Conservation (phyloP, 2,888 invertebrate genomes). For the Odontothrips loti region DNA sequence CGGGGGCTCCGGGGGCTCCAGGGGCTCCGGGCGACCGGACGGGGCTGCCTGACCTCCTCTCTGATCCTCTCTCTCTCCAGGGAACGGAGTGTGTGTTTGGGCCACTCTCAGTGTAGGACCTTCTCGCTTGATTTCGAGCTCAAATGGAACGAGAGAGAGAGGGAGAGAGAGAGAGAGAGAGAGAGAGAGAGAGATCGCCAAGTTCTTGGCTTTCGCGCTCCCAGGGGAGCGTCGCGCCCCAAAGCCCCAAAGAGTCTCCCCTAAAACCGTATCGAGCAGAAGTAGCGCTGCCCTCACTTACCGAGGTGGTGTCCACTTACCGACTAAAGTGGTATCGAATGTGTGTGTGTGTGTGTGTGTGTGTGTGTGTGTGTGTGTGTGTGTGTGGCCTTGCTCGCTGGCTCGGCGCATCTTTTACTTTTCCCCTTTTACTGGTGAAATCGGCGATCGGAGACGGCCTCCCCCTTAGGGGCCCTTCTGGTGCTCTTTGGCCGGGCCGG, state of each 20-base stretch:
- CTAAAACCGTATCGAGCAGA: neutral
- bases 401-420: conserved; percentile 4
- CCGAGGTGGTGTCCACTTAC: conserved; percentile 22
- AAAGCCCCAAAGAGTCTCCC: neutral
- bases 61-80: conserved; percentile 21
- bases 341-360: neutral
- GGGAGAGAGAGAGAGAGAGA: neutral
- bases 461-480: no score
- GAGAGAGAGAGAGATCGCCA: neutral
- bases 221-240: neutral
- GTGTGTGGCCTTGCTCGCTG: neutral
- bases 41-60: conserved; percentile 29
- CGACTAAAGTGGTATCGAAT: neutral
- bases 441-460: conserved; percentile 36
- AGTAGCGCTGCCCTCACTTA: conserved; percentile 1
- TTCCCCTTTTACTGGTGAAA: conserved; percentile 6
- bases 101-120: conserved; percentile 32
- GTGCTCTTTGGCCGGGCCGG: conserved; percentile 36
- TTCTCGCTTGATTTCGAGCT: conserved; percentile 34
- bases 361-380: neutral
- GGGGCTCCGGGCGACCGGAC: no score
- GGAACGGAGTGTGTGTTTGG: conserved; percentile 30
- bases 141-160: conserved; percentile 35
- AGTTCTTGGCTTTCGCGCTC: neutral
- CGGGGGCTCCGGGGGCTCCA: neutral